Evolutionary conservation across 2,888 invertebrate genomes (phyloP).

Genomic region (Eupithecia subumbrata): DNA sequence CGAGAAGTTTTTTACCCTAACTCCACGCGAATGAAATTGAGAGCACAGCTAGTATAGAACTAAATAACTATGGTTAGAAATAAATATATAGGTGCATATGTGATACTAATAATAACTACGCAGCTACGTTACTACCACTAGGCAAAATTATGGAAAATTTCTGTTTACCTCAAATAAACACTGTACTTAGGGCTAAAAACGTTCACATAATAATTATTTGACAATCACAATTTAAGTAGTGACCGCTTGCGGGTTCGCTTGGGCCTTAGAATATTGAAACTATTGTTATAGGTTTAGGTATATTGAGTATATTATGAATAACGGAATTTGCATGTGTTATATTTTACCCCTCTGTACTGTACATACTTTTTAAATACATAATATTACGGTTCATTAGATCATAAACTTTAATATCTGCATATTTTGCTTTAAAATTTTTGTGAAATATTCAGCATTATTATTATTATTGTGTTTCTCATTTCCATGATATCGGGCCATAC

Average conservation of each 20-base stretch:
- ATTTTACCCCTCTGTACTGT: no score
- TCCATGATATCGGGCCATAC: no score
- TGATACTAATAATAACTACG: background rate
- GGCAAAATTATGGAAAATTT: background rate
- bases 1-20: no score
- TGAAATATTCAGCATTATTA: background rate
- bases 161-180: background rate
- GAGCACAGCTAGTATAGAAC: background rate
- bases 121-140: background rate
- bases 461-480: no score
- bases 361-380: no score
- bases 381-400: no score
- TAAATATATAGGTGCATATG: background rate
- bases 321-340: no score
- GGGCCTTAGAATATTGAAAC: background rate
- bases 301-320: no score
- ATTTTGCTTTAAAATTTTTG: no score
- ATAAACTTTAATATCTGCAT: no score
- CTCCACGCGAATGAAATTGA: no score
- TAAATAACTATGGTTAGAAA: background rate
- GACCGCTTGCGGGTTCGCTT: background rate
- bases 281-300: no score
- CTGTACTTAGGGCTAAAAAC: background rate
- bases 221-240: background rate
- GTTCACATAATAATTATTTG: constrained; percentile 3